Base-by-base conservation (phyloP, 1,140 invertebrate species). In the Melitaea cinxia region DNA sequence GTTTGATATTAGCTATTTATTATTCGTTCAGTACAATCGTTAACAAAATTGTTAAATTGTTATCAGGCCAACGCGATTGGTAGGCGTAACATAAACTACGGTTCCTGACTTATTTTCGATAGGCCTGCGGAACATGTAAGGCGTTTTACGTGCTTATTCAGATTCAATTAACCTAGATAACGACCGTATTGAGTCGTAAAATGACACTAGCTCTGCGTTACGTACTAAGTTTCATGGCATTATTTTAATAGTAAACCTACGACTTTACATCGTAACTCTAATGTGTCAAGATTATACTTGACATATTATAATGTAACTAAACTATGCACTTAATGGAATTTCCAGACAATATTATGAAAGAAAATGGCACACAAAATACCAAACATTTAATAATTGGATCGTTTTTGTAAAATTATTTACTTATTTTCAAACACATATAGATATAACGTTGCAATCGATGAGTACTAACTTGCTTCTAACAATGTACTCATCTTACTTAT, bases 1-100 rank as follows among this genome's bases (percentile, higher is more conserved):
- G 85, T 83, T 85, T 79, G 78, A 84, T 85, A 83, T 82, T 78
- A 79, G 70, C 75, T 80, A 72, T 83, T 86, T 84, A 84, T 82
- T 80, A 83, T 82, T 78, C 78, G 72, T 74, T 77, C 58, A 56
- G 77, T 85, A 82, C 79, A 79, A 62, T 82, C 70, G 68, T 59
- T 68, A 56, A 82, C 78, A 82, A 75, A 78, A 75, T 71, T 71
- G 64, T 59, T 67, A 65, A 64, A 68, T 65, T 68, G 69, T 57
- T 45, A 60, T 57, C 59, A 59, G 62, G 53, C 37, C 53, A 57
- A 56, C 35, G 58, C 63, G 52, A 72, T 74, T 72, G 72, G 66
- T 69, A 56, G 45, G 39, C 28, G 15, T 28, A 60, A 73, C 60
- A 72, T 69, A 76, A 76, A 73, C 62, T 73, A 64, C 42, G 60